Conservation (phyloP, 2,113 vertebrate genomes). For the Xyrauchen texanus region DNA sequence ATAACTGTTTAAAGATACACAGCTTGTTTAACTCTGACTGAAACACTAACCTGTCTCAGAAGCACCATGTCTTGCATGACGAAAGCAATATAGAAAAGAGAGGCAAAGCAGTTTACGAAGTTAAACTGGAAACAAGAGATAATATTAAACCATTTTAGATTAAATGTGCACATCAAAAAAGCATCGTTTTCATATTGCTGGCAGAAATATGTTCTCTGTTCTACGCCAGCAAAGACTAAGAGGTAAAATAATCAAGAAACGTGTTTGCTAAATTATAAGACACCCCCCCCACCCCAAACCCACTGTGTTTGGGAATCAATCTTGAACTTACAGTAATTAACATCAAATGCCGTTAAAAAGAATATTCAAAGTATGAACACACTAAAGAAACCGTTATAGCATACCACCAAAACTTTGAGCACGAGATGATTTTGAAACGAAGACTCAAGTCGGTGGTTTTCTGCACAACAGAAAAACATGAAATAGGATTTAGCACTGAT, state of each 20-base stretch:
- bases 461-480: conserved; percentile 64
- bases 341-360: no score
- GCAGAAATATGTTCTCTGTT: no score
- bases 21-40: background rate
- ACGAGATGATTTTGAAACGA: conserved; percentile 94
- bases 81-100: conserved; percentile 98
- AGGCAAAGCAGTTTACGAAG: conserved; percentile 96
- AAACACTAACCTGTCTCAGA: conserved; percentile 86
- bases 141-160: background rate
- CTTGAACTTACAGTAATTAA: no score
- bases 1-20: no score
- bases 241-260: no score
- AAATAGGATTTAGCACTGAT: background rate
- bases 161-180: background rate
- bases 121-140: conserved; percentile 84
- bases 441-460: conserved; percentile 95
- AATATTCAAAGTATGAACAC: no score
- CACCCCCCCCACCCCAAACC: no score
- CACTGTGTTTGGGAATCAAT: no score
- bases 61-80: conserved; percentile 90
- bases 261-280: no score
- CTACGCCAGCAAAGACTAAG: no score
- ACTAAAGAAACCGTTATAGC: conserved; percentile 56
- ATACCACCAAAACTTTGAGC: conserved; percentile 95
- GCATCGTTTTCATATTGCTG: background rate